These are phyloP conservation scores for Oreocharis arfaki DNA, from an alignment of 2,113 vertebrate genomes.

Conservation along the genomic window DNA sequence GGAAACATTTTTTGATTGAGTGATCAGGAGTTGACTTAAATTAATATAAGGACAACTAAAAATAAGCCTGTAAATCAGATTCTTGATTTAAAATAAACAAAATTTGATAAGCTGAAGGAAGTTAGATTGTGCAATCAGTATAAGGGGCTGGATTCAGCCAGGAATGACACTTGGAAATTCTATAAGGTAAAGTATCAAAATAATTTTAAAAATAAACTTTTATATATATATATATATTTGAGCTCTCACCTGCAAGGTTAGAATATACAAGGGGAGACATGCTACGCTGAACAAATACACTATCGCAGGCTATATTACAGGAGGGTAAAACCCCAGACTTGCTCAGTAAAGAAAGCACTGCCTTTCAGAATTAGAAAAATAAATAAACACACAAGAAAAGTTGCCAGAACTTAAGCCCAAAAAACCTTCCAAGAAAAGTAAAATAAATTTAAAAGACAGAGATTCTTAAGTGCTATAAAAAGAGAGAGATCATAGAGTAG, in stretches of 20 bases:
- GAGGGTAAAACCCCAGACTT: background rate
- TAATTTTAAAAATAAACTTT: background rate
- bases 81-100: background rate
- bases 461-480: background rate
- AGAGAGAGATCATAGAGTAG: background rate
- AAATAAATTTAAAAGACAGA: background rate
- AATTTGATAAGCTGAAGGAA: background rate
- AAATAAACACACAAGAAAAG: background rate
- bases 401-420: background rate
- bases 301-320: background rate
- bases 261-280: background rate
- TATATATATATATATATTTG: no score
- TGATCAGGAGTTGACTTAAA: background rate
- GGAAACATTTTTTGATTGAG: background rate
- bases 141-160: background rate
- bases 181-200: background rate
- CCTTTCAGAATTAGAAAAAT: background rate
- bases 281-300: background rate
- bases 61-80: background rate
- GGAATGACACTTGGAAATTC: background rate
- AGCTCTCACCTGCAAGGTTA: background rate
- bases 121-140: background rate
- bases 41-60: constrained; percentile 4
- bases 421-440: background rate
- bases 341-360: background rate